Percentiles rank a stretch among this genome's conserved stretches.
These are phyloP conservation scores for Plectropomus leopardus DNA, from an alignment of 2,113 vertebrate genomes.

Conservation along the genomic window DNA sequence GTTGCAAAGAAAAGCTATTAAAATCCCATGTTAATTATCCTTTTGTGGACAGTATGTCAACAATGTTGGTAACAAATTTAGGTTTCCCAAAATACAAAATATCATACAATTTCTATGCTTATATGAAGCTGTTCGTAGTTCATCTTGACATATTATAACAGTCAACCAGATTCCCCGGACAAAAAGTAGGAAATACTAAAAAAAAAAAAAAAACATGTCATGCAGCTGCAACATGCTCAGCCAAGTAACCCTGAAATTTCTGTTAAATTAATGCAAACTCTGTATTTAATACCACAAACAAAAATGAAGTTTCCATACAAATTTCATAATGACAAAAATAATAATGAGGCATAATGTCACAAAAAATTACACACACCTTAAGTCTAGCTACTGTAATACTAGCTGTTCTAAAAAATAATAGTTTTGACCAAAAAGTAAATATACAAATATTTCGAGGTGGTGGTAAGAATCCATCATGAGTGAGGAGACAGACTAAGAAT, in stretches of 20 bases:
- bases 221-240: background rate
- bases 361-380: background rate
- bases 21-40: background rate
- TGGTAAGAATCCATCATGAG: conserved; percentile 5
- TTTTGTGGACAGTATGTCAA: background rate
- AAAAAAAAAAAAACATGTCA: background rate
- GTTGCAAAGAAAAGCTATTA: background rate
- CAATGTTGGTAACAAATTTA: background rate
- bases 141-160: background rate
- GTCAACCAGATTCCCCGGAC: background rate
- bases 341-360: background rate
- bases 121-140: background rate
- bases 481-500: conserved; percentile 30
- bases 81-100: background rate
- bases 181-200: conserved; percentile 7
- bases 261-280: conserved; percentile 2
- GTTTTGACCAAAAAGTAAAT: conserved; percentile 2
- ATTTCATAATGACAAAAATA: background rate
- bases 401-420: background rate
- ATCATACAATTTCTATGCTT: background rate
- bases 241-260: background rate
- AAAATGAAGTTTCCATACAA: conserved; percentile 6
- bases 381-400: background rate
- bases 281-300: background rate
- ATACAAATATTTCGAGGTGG: background rate